phyloP scores from a whole-genome alignment of 2,888 invertebrate species.

The Ramazzottius varieornatus region DNA sequence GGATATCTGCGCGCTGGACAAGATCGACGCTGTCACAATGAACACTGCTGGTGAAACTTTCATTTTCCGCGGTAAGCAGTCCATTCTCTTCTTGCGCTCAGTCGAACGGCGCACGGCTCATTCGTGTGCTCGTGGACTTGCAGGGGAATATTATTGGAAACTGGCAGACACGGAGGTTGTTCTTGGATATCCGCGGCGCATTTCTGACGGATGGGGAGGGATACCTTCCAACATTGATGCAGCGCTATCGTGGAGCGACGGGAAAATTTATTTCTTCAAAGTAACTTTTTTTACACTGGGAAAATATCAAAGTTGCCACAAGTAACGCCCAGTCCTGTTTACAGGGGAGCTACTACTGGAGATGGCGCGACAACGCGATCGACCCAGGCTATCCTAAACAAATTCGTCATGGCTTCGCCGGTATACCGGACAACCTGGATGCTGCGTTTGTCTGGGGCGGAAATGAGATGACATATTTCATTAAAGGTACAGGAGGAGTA shows the following conservation, averaged over 20 bases:
- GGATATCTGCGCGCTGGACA: conserved; percentile 16
- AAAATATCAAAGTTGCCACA: not conserved
- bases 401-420: conserved; percentile 19
- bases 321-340: no score
- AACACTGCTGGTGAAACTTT: conserved; percentile 61
- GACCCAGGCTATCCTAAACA: conserved; percentile 8
- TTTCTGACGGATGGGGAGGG: conserved; percentile 33
- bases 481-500: no score
- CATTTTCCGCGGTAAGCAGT: conserved; percentile 47
- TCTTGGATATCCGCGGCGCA: conserved; percentile 56
- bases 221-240: conserved; percentile 67
- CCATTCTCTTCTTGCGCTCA: no score
- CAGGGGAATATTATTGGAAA: conserved; percentile 52
- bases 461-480: conserved; percentile 25
- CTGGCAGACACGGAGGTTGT: conserved; percentile 58
- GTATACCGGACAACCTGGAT: conserved; percentile 22
- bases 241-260: conserved; percentile 77
- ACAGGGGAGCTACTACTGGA: conserved; percentile 12
- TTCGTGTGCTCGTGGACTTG: no score
- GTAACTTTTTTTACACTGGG: conserved; percentile 21
- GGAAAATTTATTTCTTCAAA: conserved; percentile 91
- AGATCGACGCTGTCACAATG: conserved; percentile 55
- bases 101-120: no score
- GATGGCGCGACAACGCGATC: conserved; percentile 7
- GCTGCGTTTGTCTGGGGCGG: conserved; percentile 25